Evolutionary conservation across 2,888 invertebrate species (phyloP).

Genomic region (Hydraecia micacea): DNA sequence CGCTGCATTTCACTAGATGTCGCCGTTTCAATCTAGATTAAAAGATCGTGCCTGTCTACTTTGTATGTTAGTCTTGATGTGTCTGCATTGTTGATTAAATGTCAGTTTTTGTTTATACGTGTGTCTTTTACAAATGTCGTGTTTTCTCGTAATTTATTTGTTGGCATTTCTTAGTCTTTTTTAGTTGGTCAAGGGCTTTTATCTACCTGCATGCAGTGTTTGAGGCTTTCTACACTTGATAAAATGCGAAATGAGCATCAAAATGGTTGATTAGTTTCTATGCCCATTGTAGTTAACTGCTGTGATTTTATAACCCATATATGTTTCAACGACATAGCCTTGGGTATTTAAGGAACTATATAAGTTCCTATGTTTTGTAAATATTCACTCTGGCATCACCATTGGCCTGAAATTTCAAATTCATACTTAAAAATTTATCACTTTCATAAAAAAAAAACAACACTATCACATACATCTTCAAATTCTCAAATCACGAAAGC

Average conservation of each 20-base stretch:
- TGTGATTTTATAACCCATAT: background rate
- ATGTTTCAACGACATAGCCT: background rate
- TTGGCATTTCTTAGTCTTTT: background rate
- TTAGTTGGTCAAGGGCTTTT: background rate
- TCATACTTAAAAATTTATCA: background rate
- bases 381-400: background rate
- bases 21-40: slow-evolving; percentile 46
- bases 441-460: background rate
- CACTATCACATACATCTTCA: background rate
- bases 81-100: slow-evolving; percentile 30
- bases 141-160: background rate
- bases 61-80: slow-evolving; percentile 45
- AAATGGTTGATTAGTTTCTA: background rate
- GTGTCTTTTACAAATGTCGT: slow-evolving; percentile 28
- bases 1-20: slow-evolving; percentile 57
- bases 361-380: background rate
- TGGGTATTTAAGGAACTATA: background rate
- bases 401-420: background rate
- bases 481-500: slow-evolving; percentile 1
- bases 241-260: background rate
- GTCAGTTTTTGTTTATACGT: slow-evolving; percentile 33
- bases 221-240: background rate
- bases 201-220: background rate
- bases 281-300: background rate
- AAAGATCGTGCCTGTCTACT: slow-evolving; percentile 48